phyloP scores from a whole-genome alignment of 1,140 invertebrate genomes.

The Magallana gigas region DNA sequence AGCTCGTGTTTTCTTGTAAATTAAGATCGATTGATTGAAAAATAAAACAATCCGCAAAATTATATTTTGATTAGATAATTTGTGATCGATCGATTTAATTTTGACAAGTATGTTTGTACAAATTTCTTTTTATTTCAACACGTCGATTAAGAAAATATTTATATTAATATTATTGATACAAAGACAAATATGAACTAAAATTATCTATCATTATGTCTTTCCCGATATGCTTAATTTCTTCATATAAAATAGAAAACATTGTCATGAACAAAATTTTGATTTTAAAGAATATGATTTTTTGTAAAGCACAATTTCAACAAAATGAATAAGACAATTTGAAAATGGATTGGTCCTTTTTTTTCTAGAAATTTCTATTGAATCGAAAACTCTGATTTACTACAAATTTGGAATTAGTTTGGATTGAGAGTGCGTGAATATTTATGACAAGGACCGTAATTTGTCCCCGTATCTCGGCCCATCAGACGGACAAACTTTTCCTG shows the following conservation, averaged over 20 bases:
- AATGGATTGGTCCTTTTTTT: background rate
- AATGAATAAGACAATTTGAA: no score
- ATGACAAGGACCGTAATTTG: conserved; percentile 9
- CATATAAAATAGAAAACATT: no score
- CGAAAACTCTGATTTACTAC: conserved; percentile 10
- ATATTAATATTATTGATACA: no score
- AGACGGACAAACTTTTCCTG: conserved; percentile 10
- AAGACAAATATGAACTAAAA: no score
- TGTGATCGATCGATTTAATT: background rate
- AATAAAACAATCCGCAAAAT: background rate
- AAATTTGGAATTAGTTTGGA: conserved; percentile 25
- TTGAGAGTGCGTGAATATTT: conserved; percentile 13
- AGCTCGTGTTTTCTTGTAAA: background rate
- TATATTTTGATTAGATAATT: background rate
- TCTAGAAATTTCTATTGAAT: background rate
- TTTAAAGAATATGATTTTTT: no score
- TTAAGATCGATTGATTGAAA: background rate
- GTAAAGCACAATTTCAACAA: no score
- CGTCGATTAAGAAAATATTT: no score
- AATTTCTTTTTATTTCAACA: no score
- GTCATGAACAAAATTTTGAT: no score
- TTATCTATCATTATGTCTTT: no score
- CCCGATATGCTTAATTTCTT: no score
- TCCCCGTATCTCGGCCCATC: background rate
- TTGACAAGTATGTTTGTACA: no score